Evolutionary conservation across 1,140 invertebrate genomes (phyloP), one percentile per base, ranked within the genome.

Genomic region (Dreissena polymorpha): DNA sequence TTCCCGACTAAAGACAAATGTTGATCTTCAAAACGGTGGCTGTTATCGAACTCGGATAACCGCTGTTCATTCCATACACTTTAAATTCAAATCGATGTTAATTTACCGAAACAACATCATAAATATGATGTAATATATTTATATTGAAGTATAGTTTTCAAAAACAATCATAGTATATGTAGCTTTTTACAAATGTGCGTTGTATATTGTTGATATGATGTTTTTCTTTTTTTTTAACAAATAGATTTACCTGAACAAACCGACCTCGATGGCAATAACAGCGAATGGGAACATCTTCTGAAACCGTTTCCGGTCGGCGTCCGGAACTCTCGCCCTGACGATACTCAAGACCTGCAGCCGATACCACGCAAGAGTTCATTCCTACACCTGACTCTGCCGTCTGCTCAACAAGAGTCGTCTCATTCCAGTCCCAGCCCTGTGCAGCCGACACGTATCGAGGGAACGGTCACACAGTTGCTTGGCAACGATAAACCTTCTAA

Each of bases 181-280:
- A 39, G 39, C 39, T 2, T 39, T 39, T 39, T 39, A 8, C n/a
- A n/a, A n/a, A 39, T 39, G 39, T 39, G 39, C 8, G 39, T 39
- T 39, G 39, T 8, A 39, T 39, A 39, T 39, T 39, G 39, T 39
- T 39, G 39, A 2, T 39, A 39, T 39, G 8, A 2, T 39, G 39
- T 39, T 39, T 2, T 8, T 39, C 8, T 2, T 8, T 2, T 39
- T 39, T 39, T 39, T 39, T 39, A 39, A 39, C 39, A 5, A 2
- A 39, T 39, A 39, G 39, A 39, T 39, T 39, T 39, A 39, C 39
- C 39, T 8, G 39, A 77, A 18, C 49, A 82, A 18, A 29, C 14
- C 18, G 79, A 82, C 63, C 50, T 82, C 13, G 55, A 65, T 14
- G 71, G 79, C 10, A 71, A 82, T 51, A 82, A 82, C 39, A 39